Percentiles rank a stretch among this genome's conserved stretches.
Conservation (phyloP, 2,113 vertebrate genomes). For the Willisornis vidua region DNA sequence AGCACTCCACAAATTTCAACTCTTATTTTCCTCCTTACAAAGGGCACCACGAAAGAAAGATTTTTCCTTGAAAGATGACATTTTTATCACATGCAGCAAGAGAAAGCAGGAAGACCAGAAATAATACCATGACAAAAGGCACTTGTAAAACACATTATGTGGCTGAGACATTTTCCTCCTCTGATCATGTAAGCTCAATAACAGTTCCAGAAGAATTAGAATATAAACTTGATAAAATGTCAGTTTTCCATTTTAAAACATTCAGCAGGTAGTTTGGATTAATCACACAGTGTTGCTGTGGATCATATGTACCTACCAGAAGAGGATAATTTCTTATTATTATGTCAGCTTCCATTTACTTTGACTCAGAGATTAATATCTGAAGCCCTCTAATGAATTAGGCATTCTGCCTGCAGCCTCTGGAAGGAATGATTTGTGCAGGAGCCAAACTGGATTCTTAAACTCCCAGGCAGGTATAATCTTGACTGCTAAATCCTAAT, state of each 20-base stretch:
- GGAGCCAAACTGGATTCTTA: not conserved
- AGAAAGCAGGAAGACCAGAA: not conserved
- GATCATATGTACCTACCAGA: not conserved
- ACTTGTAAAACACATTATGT: not conserved
- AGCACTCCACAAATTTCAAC: not conserved
- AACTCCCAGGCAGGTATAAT: not conserved
- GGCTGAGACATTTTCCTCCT: not conserved
- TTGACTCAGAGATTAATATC: constrained; percentile 23
- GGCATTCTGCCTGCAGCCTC: not conserved
- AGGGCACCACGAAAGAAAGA: not conserved
- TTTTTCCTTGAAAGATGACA: not conserved
- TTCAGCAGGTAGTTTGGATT: not conserved
- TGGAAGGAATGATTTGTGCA: not conserved
- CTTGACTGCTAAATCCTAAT: not conserved
- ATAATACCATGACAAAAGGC: not conserved
- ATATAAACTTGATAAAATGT: constrained; percentile 4
- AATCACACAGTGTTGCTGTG: not conserved
- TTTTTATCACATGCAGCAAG: not conserved
- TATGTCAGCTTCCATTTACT: constrained; percentile 15
- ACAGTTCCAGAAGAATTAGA: not conserved
- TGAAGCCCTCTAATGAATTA: constrained; percentile 11
- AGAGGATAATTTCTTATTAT: not conserved
- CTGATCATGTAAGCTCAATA: not conserved
- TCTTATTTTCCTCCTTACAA: not conserved
- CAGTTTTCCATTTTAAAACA: constrained; percentile 26